A percentile compares a stretch with the other conserved stretches of the same genome.
These are phyloP conservation scores for Zoanthus solanderi DNA, from an alignment of 92 coral and sea anemone genomes.

Conservation along the genomic window DNA sequence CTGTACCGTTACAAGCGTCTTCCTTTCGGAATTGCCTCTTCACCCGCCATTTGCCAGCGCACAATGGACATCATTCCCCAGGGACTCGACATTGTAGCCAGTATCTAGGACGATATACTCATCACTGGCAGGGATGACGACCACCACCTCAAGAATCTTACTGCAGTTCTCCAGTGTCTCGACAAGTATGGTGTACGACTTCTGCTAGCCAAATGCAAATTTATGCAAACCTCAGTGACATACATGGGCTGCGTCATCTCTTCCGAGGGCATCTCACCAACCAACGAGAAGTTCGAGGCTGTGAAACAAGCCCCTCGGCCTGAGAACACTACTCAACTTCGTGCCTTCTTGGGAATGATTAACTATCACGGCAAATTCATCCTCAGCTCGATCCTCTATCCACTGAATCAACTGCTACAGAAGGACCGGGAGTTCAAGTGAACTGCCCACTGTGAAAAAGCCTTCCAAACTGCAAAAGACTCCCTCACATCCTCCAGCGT, in stretches of 20 bases:
- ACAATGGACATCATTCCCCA: constrained; percentile 56
- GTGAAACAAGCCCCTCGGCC: constrained; percentile 67
- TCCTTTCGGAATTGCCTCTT: constrained; percentile 72
- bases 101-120: not conserved
- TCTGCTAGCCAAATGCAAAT: too few relatives aligned
- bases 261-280: constrained; percentile 71
- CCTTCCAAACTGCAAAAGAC: too few relatives aligned
- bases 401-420: too few relatives aligned
- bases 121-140: too few relatives aligned
- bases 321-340: constrained; percentile 35
- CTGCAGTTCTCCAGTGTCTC: too few relatives aligned
- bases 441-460: constrained; percentile 33
- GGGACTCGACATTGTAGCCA: constrained; percentile 51
- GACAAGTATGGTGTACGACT: too few relatives aligned
- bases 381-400: not conserved
- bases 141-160: too few relatives aligned
- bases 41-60: constrained; percentile 58
- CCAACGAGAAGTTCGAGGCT: constrained; percentile 70
- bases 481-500: constrained; percentile 42
- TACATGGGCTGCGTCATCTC: constrained; percentile 22
- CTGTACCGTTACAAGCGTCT: constrained; percentile 28
- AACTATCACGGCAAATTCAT: not conserved
- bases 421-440: not conserved
- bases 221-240: not conserved
- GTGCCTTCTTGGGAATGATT: constrained; percentile 42